A percentile compares a stretch with the other conserved stretches of the same genome.
These are phyloP conservation scores for Phalacrocorax pelagicus DNA, from an alignment of 2,113 vertebrate genomes.

Conservation along the genomic window DNA sequence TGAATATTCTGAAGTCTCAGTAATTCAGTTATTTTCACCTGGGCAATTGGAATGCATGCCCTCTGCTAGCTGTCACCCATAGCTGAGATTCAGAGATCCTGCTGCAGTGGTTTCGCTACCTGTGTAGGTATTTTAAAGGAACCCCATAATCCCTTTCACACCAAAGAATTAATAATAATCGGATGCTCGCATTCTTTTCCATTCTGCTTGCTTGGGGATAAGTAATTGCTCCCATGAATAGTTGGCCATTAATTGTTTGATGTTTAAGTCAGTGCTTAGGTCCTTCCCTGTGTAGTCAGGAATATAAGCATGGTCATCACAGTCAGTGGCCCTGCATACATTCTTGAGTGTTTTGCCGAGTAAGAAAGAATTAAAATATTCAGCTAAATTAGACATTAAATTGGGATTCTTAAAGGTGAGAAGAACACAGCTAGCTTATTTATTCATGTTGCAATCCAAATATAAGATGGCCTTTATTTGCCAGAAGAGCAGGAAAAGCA, in stretches of 20 bases:
- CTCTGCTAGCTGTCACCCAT: neutral
- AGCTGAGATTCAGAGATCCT: neutral
- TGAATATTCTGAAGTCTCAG: neutral
- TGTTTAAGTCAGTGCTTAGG: neutral
- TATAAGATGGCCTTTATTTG: neutral
- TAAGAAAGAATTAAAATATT: neutral
- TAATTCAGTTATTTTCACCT: neutral
- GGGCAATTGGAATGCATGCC: neutral
- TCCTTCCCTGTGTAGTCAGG: neutral
- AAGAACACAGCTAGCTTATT: neutral
- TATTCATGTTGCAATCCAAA: neutral
- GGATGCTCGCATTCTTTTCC: neutral
- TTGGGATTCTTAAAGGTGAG: neutral
- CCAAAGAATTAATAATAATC: neutral
- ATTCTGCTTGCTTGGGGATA: neutral
- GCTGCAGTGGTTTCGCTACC: neutral
- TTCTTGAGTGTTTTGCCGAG: neutral
- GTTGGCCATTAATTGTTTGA: neutral
- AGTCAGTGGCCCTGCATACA: neutral
- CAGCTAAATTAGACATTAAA: neutral
- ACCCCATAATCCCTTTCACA: neutral
- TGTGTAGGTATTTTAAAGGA: neutral
- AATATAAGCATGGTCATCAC: fast-evolving
- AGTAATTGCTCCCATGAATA: neutral
- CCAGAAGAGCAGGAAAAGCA: neutral